These are phyloP conservation scores for Metellina segmentata DNA, from an alignment of 2,888 invertebrate species.

Conservation along the genomic window DNA sequence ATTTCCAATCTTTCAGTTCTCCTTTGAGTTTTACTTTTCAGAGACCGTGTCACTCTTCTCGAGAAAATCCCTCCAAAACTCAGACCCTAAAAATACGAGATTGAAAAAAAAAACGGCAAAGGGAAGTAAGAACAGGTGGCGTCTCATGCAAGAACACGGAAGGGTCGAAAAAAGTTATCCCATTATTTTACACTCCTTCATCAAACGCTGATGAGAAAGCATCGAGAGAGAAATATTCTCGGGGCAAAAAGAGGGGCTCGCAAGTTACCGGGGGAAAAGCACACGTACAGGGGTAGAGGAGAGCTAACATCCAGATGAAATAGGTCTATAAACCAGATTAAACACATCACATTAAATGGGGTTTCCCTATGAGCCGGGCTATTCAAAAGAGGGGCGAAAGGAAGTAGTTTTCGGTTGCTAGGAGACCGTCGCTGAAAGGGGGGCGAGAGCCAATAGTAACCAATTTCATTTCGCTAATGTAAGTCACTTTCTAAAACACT, in stretches of 20 bases:
- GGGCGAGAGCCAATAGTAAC: slow-evolving; percentile 61
- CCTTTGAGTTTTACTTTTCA: no score
- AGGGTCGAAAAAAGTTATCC: slow-evolving; percentile 44
- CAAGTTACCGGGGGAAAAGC: slow-evolving; percentile 2
- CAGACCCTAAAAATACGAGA: background rate
- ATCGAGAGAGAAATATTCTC: slow-evolving; percentile 21
- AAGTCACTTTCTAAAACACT: slow-evolving; percentile 73
- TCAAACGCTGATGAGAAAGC: slow-evolving; percentile 65
- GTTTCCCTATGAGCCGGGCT: slow-evolving; percentile 45
- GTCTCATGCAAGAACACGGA: background rate
- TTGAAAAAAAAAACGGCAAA: slow-evolving; percentile 1
- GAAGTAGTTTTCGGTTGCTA: slow-evolving; percentile 41
- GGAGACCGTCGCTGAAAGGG: background rate
- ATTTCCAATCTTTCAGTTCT: no score
- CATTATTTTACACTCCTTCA: slow-evolving; percentile 62
- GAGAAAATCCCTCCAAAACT: background rate
- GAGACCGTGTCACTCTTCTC: background rate
- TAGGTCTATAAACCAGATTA: slow-evolving; percentile 76
- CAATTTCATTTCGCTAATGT: slow-evolving; percentile 75
- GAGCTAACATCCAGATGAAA: slow-evolving; percentile 54
- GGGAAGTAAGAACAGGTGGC: background rate
- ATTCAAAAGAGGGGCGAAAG: slow-evolving; percentile 40
- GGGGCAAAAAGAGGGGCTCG: slow-evolving; percentile 6
- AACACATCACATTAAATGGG: slow-evolving; percentile 76
- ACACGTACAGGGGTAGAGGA: slow-evolving; percentile 7